Evolutionary conservation across 2,797 vertebrate genomes (phyloP).

Genomic region (Xerus rutilus): DNA sequence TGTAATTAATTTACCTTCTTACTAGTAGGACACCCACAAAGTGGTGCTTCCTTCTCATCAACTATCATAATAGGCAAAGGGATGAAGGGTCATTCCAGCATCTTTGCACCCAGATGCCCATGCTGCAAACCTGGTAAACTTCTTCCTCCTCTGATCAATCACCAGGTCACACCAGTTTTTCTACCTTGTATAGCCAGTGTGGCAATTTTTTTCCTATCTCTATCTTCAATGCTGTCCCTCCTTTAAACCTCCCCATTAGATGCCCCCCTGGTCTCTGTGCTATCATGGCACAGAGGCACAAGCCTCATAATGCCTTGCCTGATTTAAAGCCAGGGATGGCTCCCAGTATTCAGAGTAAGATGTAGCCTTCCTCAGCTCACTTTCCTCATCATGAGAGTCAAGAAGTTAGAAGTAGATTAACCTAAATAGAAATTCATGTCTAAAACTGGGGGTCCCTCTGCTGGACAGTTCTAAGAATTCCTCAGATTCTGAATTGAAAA

Average conservation of each 20-base stretch:
- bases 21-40: not conserved
- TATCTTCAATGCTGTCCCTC: not conserved
- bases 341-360: not conserved
- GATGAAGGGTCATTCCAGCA: not conserved
- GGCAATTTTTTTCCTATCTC: not conserved
- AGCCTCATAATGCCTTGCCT: not conserved
- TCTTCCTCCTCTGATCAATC: not conserved
- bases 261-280: not conserved
- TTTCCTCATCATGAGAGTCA: not conserved
- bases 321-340: not conserved
- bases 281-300: not conserved
- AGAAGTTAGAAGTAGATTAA: not conserved
- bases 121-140: not conserved
- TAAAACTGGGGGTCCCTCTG: conserved; percentile 19
- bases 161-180: not conserved
- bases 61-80: not conserved
- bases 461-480: not conserved
- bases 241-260: rapidly evolving
- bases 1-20: not conserved
- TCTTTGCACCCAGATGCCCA: not conserved
- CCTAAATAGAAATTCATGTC: not conserved
- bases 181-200: not conserved
- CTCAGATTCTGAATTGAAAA: not conserved
- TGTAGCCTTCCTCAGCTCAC: not conserved
- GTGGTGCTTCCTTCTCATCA: not conserved